Evolutionary conservation across 2,113 vertebrate species (phyloP).

Genomic region (Cranoglanis bouderius): DNA sequence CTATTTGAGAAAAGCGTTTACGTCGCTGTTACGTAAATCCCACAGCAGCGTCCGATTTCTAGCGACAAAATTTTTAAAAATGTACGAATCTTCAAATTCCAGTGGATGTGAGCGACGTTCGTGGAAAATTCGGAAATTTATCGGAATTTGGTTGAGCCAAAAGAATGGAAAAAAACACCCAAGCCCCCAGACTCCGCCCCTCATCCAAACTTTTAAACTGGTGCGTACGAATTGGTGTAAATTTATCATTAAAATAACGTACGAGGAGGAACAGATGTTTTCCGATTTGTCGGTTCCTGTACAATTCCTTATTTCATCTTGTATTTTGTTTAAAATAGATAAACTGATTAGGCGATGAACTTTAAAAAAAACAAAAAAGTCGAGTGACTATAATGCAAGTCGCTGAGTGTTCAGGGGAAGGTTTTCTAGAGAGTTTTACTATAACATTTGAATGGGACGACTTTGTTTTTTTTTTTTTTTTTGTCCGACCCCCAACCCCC

Average conservation of each 20-base stretch:
- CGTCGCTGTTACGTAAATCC: not conserved
- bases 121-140: not conserved
- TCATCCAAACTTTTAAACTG: not conserved
- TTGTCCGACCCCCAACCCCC: too few relatives aligned
- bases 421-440: too few relatives aligned
- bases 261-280: not conserved
- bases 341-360: not conserved
- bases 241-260: not conserved
- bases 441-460: too few relatives aligned
- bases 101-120: not conserved
- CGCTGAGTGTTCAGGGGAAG: not conserved
- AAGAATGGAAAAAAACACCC: not conserved
- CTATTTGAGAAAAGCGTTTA: not conserved
- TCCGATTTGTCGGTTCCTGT: not conserved
- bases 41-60: not conserved
- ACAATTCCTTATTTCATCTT: not conserved
- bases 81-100: not conserved
- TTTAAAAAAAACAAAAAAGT: not conserved
- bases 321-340: not conserved
- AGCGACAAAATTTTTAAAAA: not conserved
- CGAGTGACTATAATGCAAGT: not conserved
- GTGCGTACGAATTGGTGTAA: not conserved
- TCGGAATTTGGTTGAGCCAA: not conserved
- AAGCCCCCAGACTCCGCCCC: not conserved
- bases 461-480: not conserved